These are phyloP conservation scores for Myiotriccus ornatus DNA, from an alignment of 2,797 vertebrate genomes.

Conservation along the genomic window DNA sequence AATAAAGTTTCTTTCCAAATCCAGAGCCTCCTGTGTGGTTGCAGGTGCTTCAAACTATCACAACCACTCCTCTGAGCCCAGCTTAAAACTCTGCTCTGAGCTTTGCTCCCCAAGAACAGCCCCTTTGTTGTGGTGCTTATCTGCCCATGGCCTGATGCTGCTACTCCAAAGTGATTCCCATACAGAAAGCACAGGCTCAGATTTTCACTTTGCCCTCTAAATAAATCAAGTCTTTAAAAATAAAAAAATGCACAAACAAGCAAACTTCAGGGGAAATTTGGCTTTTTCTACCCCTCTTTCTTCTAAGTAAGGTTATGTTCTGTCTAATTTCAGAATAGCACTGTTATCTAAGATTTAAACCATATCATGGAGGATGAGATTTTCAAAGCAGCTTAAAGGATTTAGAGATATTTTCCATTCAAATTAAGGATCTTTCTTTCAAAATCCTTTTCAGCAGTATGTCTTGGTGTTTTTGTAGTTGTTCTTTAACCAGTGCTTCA, in stretches of 20 bases:
- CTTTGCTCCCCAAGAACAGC: background rate
- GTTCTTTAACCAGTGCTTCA: slow-evolving; percentile 14
- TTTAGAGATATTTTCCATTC: slow-evolving; percentile 62
- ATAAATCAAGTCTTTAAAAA: background rate
- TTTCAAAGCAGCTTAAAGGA: slow-evolving; percentile 65
- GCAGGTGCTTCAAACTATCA: slow-evolving; percentile 16
- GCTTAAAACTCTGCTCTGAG: background rate
- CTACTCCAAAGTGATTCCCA: background rate
- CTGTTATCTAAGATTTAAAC: slow-evolving; percentile 44
- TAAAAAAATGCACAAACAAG: background rate
- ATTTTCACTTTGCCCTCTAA: background rate
- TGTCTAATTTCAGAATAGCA: slow-evolving; percentile 9
- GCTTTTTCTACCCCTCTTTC: background rate
- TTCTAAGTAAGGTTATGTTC: background rate
- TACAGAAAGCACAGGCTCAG: background rate
- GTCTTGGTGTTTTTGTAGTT: background rate
- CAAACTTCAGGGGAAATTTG: background rate
- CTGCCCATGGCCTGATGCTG: background rate
- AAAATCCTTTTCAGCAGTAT: slow-evolving; percentile 25
- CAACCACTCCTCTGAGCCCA: background rate
- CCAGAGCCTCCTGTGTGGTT: background rate
- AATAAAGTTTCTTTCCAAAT: slow-evolving; percentile 6
- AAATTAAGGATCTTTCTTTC: slow-evolving; percentile 54
- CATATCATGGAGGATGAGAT: slow-evolving; percentile 28
- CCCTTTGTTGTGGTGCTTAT: background rate